These are phyloP conservation scores for Dorcus hopei DNA, from an alignment of 2,888 invertebrate genomes.

Conservation along the genomic window DNA sequence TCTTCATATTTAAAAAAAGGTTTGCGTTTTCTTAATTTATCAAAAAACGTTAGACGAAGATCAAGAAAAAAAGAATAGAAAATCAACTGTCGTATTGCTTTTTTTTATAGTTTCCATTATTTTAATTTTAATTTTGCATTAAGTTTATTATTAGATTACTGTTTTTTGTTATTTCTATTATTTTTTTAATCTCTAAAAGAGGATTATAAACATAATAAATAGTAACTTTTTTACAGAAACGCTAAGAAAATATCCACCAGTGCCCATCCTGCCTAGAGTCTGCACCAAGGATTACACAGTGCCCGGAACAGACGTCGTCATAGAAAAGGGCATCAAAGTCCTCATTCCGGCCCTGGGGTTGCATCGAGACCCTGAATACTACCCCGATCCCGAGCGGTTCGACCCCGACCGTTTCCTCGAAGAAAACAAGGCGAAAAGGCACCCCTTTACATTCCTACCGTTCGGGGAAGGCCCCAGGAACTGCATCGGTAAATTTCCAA, in stretches of 20 bases:
- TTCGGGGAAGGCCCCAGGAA: conserved; percentile 32
- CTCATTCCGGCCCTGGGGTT: conserved; percentile 32
- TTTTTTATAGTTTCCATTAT: too few relatives aligned
- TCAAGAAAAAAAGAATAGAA: too few relatives aligned
- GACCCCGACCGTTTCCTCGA: conserved; percentile 39
- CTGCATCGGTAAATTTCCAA: conserved; percentile 13
- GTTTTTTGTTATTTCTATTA: too few relatives aligned
- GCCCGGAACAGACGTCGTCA: conserved; percentile 23
- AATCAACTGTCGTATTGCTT: too few relatives aligned
- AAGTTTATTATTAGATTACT: too few relatives aligned
- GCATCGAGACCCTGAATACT: conserved; percentile 38
- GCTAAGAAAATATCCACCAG: conserved; percentile 41
- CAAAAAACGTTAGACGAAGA: too few relatives aligned
- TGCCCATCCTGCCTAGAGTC: conserved; percentile 28
- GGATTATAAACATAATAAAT: too few relatives aligned
- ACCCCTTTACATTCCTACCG: conserved; percentile 30
- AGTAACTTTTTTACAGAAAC: conserved; percentile 33
- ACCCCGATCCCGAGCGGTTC: conserved; percentile 37
- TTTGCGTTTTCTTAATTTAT: too few relatives aligned
- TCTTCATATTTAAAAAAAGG: too few relatives aligned
- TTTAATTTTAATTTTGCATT: too few relatives aligned
- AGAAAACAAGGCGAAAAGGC: conserved; percentile 24
- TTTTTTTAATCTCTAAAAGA: too few relatives aligned
- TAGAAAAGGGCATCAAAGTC: conserved; percentile 27
- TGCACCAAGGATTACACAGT: conserved; percentile 30